phyloP scores from a whole-genome alignment of 2,888 invertebrate genomes.

The Aphodius sticticus region DNA sequence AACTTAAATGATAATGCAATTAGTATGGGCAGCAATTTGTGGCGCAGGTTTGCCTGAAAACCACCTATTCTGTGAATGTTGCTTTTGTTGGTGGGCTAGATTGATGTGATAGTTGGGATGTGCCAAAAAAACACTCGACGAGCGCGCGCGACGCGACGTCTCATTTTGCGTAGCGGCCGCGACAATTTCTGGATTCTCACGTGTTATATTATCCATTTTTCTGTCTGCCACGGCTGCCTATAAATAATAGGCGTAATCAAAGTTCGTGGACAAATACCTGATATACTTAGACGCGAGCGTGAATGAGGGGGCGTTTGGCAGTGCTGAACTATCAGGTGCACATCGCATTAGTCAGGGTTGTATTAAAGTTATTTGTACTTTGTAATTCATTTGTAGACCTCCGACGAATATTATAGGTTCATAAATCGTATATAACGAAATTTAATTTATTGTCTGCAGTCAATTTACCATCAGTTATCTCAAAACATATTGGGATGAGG shows the following conservation, averaged over 20 bases:
- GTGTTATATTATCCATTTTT: slow-evolving; percentile 28
- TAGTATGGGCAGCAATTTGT: neutral
- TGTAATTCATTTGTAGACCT: neutral
- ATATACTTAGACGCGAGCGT: slow-evolving; percentile 38
- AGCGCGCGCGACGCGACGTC: neutral
- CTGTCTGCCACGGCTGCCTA: slow-evolving; percentile 31
- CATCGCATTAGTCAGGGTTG: neutral
- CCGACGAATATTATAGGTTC: no score
- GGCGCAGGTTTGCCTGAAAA: neutral
- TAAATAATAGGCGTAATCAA: slow-evolving; percentile 38
- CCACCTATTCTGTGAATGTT: neutral
- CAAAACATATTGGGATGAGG: no score
- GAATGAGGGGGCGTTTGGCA: slow-evolving; percentile 41
- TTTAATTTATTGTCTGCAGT: no score
- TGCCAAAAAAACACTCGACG: neutral
- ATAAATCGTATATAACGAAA: no score
- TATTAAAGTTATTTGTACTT: neutral
- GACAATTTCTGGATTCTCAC: slow-evolving; percentile 25
- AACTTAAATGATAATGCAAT: neutral
- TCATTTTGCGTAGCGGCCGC: neutral
- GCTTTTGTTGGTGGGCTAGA: neutral
- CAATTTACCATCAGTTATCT: no score
- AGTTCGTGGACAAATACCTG: slow-evolving; percentile 40
- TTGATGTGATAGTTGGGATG: neutral
- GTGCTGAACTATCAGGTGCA: neutral